Base-by-base conservation (phyloP, 2,797 vertebrate genomes). In the Acrossocheilus fasciatus region DNA sequence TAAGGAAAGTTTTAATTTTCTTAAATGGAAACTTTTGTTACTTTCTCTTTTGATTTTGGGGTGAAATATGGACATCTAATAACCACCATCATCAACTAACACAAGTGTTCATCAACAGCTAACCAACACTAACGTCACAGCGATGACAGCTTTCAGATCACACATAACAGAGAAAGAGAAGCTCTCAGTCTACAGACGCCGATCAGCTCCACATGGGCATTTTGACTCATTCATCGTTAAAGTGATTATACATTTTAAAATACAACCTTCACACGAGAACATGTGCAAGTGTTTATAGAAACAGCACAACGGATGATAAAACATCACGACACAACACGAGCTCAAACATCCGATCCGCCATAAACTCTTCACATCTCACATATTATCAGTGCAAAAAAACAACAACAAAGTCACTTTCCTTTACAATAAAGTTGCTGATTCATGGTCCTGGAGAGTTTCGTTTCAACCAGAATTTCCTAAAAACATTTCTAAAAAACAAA, bases 191-290 rank as follows among this genome's bases (percentile, higher is more conserved):
- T 39, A 39, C 69, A 72, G 20, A 72, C 41, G 3, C 15, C 81
- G 18, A 6, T 34, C 9, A 93, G 92, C 92, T 89, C 89, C 92
- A 93, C 88, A 91, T 92, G 91, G 94, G 94, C 94, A 95, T 95
- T 95, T 95, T 94, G 95, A 96, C 94, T 96, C 94, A 95, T 96
- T 95, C 91, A 36, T 86, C 88, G 88, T 79, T 64, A 64, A 83
- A 89, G 87, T 39, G 20, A 64, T 34, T 8, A 30, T 30, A 4
- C 57, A 62, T 62, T 26, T 62, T 26, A 30, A 34, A 64, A 75
- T 2, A 83, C 36, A 57, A 15, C 36, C 34, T 41, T 77, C 52
- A 41, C 8, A 62, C 2, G 5, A 52, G 73, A 20, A 45, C 77
- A 64, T 18, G 34, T 23, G 17, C 26, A 23, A n/a, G 26, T 14